Percentiles rank a stretch among this genome's conserved stretches.
Conservation (phyloP, 2,888 invertebrate species). For the Tetragonisca angustula region DNA sequence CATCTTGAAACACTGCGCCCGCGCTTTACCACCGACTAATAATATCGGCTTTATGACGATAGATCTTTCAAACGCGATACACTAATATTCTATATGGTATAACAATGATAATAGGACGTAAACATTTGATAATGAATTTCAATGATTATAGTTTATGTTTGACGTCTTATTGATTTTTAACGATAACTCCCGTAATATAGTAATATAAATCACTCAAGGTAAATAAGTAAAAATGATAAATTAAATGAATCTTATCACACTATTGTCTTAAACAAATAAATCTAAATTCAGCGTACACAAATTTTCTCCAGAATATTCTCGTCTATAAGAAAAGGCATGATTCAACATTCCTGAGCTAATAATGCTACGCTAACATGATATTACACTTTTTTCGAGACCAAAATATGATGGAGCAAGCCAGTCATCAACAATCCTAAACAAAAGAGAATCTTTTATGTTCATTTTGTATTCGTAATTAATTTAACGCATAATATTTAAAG, state of each 20-base stretch:
- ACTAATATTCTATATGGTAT: conserved; percentile 12
- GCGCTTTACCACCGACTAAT: conserved; percentile 44
- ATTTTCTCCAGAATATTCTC: conserved; percentile 10
- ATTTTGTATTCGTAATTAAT: not conserved
- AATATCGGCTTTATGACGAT: conserved; percentile 29
- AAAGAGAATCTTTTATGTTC: too few species aligned
- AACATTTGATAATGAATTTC: conserved; percentile 17
- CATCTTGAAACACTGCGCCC: conserved; percentile 66
- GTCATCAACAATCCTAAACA: too few species aligned
- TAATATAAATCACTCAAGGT: not conserved
- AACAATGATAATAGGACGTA: conserved; percentile 16
- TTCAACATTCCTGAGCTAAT: not conserved
- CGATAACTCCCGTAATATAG: conserved; percentile 24
- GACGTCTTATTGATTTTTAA: not conserved
- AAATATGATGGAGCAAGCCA: too few species aligned
- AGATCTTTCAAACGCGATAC: conserved; percentile 13
- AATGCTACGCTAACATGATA: too few species aligned
- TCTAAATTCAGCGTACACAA: not conserved
- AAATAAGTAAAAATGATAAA: conserved; percentile 17
- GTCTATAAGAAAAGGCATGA: not conserved
- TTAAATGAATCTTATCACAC: conserved; percentile 31
- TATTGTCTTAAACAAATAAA: conserved; percentile 21
- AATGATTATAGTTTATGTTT: not conserved
- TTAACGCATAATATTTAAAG: not conserved
- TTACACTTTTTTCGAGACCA: too few species aligned